Percentiles rank a stretch among this genome's conserved stretches.
These are phyloP conservation scores for Drosophila borealis DNA, from an alignment of 2,888 invertebrate species.

Conservation along the genomic window DNA sequence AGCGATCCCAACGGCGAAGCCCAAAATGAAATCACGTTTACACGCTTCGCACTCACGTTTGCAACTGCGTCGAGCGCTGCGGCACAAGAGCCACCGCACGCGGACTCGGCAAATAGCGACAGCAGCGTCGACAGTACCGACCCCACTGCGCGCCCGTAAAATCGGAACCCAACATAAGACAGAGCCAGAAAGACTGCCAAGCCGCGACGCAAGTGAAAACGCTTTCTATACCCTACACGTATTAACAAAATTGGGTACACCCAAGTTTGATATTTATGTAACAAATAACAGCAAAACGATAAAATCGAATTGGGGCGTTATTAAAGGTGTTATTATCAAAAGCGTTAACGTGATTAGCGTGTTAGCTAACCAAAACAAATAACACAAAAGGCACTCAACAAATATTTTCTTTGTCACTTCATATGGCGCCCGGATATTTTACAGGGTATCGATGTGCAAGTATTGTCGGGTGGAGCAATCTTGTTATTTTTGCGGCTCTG, in stretches of 20 bases:
- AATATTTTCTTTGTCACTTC: not conserved
- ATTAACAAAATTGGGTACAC: not conserved
- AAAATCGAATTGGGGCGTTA: not conserved
- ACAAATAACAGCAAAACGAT: not conserved
- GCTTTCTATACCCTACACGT: conserved; percentile 49
- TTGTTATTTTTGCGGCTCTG: conserved; percentile 61
- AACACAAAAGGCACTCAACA: too few relatives aligned
- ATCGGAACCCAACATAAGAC: conserved; percentile 34
- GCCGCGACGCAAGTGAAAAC: conserved; percentile 71
- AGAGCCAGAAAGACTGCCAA: conserved; percentile 50
- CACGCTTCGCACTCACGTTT: conserved; percentile 81
- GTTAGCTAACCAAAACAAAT: too few relatives aligned
- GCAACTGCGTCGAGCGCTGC: conserved; percentile 75
- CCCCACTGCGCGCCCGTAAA: conserved; percentile 25
- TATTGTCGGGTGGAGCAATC: conserved; percentile 1
- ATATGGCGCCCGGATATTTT: not conserved
- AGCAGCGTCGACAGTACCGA: conserved; percentile 29
- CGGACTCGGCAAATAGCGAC: conserved; percentile 29
- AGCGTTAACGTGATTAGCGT: too few relatives aligned
- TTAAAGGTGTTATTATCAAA: not conserved
- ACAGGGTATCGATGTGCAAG: conserved; percentile 3
- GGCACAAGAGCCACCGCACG: conserved; percentile 41
- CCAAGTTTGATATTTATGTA: not conserved
- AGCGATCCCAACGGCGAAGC: conserved; percentile 39
- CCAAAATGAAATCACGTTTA: conserved; percentile 79